These are phyloP conservation scores for Aplochiton taeniatus DNA, from an alignment of 2,797 vertebrate species.

Conservation along the genomic window DNA sequence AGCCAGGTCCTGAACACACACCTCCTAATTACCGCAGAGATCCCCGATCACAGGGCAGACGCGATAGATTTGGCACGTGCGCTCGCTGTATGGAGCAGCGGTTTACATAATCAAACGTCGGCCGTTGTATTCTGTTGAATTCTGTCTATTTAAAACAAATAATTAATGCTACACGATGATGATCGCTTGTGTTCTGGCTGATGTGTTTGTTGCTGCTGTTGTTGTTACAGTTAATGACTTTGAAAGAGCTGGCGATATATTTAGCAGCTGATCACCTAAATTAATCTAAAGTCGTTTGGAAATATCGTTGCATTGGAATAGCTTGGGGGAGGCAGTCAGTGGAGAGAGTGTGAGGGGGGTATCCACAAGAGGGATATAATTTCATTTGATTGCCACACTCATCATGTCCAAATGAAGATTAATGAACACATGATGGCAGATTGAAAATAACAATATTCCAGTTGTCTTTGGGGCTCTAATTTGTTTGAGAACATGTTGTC, in stretches of 20 bases:
- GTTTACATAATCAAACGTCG: conserved; percentile 56
- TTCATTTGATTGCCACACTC: conserved; percentile 75
- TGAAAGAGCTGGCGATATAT: conserved; percentile 64
- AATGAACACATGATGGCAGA: conserved; percentile 73
- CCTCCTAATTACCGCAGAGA: conserved; percentile 63
- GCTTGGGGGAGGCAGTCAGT: conserved; percentile 53
- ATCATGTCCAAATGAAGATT: conserved; percentile 76
- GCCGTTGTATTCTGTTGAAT: conserved; percentile 53
- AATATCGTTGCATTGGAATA: conserved; percentile 60
- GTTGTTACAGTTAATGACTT: conserved; percentile 63
- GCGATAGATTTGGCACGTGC: conserved; percentile 46
- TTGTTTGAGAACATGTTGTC: conserved; percentile 73
- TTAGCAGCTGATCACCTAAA: conserved; percentile 72
- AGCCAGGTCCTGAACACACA: conserved; percentile 54
- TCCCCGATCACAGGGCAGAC: conserved; percentile 42
- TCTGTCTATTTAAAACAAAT: conserved; percentile 50
- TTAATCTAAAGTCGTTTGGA: conserved; percentile 70
- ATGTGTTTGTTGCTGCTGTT: conserved; percentile 44
- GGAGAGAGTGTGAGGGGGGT: conserved; percentile 20
- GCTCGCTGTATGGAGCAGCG: not conserved
- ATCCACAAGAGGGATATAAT: conserved; percentile 68
- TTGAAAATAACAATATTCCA: conserved; percentile 73
- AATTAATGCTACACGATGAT: conserved; percentile 33
- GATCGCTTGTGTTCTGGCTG: conserved; percentile 25
- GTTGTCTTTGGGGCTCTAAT: conserved; percentile 75